Evolutionary conservation across 1,140 invertebrate species (phyloP).

Genomic region (Sminthurides bifidus): DNA sequence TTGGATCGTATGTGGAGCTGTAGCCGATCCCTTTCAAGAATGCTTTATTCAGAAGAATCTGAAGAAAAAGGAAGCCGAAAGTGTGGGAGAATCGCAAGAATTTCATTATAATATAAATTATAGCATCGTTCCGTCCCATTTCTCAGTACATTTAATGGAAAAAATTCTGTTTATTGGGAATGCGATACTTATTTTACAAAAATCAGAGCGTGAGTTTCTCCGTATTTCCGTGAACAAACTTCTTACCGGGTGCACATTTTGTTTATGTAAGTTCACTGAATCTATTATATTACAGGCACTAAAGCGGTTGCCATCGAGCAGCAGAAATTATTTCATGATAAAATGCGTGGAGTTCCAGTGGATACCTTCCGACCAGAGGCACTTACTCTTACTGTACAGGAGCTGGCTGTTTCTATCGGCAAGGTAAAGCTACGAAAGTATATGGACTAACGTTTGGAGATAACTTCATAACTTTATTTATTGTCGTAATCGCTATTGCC

Average conservation of each 20-base stretch:
- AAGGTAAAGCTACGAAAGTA: constrained; percentile 18
- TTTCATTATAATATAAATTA: constrained; percentile 18
- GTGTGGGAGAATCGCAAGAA: no score
- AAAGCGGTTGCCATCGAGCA: constrained; percentile 4
- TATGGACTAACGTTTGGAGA: background rate
- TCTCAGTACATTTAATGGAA: constrained; percentile 15
- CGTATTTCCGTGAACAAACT: background rate
- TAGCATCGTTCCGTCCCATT: constrained; percentile 21
- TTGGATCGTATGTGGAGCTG: constrained; percentile 28
- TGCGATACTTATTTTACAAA: constrained; percentile 19
- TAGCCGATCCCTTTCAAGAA: constrained; percentile 23
- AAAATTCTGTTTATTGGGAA: constrained; percentile 27
- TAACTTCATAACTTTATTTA: background rate
- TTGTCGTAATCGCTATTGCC: background rate
- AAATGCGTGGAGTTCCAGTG: constrained; percentile 16
- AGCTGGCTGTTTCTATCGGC: constrained; percentile 19
- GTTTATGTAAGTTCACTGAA: no score
- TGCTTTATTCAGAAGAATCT: constrained; percentile 23
- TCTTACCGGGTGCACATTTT: no score
- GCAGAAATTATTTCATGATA: constrained; percentile 22
- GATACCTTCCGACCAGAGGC: constrained; percentile 25
- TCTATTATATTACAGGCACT: background rate
- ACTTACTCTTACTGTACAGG: constrained; percentile 12
- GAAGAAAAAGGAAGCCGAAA: background rate
- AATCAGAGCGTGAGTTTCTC: constrained; percentile 24